These are phyloP conservation scores for Laodelphax striatellus DNA, from an alignment of 1,140 invertebrate genomes.

Conservation along the genomic window DNA sequence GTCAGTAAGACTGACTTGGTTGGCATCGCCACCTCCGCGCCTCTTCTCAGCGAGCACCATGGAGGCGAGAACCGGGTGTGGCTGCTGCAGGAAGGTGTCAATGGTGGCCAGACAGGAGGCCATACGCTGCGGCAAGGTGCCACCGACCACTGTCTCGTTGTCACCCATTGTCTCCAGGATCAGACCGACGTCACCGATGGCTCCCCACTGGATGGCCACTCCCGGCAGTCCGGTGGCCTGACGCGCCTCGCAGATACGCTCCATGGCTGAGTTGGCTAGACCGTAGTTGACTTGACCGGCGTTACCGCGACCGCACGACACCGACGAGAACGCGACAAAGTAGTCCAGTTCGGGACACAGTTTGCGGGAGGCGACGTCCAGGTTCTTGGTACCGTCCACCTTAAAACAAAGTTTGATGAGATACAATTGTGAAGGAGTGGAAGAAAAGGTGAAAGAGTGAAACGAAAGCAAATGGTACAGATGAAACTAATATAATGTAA, in stretches of 20 bases:
- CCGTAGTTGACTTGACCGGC: slow-evolving; percentile 93
- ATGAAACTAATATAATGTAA: too few relatives aligned
- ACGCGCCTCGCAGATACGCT: slow-evolving; percentile 80
- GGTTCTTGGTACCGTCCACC: slow-evolving; percentile 50
- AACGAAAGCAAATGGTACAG: too few relatives aligned
- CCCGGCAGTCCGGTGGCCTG: slow-evolving; percentile 66
- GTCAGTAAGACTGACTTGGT: slow-evolving; percentile 47
- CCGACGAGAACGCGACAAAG: slow-evolving; percentile 89
- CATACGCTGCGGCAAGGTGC: slow-evolving; percentile 87
- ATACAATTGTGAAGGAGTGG: too few relatives aligned
- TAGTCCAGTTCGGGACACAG: slow-evolving; percentile 71
- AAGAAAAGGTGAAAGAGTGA: too few relatives aligned
- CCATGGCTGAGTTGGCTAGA: slow-evolving; percentile 91
- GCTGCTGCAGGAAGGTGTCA: slow-evolving; percentile 78
- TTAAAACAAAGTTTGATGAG: slow-evolving; percentile 30
- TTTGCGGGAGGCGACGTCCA: slow-evolving; percentile 61
- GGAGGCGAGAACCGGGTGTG: slow-evolving; percentile 72
- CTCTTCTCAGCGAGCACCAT: slow-evolving; percentile 65
- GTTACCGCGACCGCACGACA: slow-evolving; percentile 90
- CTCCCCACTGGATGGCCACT: slow-evolving; percentile 92
- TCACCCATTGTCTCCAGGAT: slow-evolving; percentile 69
- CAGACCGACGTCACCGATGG: slow-evolving; percentile 92
- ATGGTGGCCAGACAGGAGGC: slow-evolving; percentile 73
- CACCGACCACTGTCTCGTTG: slow-evolving; percentile 84
- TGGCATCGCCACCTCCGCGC: slow-evolving; percentile 33